Conservation (phyloP, 2,888 invertebrate species). For the Lepetodrilus schrolli region DNA sequence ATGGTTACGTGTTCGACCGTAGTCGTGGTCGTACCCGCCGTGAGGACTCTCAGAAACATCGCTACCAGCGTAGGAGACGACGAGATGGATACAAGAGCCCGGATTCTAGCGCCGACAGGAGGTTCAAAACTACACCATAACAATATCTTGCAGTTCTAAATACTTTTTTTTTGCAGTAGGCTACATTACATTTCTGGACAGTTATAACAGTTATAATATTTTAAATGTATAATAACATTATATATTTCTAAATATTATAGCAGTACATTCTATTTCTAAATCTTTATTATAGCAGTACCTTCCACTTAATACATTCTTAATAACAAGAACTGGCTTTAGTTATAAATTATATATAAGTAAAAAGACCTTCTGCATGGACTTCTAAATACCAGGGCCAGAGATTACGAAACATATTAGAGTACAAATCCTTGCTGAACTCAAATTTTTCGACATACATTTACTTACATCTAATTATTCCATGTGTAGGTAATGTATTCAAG, state of each 20-base stretch:
- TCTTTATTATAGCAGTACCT: too few species aligned
- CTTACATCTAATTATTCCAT: too few species aligned
- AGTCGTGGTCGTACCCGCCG: slow-evolving; percentile 1
- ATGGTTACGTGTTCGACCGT: neutral
- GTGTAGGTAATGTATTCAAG: too few species aligned
- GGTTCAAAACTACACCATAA: neutral
- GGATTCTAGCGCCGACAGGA: neutral
- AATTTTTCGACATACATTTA: too few species aligned
- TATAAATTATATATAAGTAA: too few species aligned
- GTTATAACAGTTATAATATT: neutral
- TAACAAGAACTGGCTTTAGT: too few species aligned
- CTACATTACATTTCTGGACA: neutral
- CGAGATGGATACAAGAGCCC: neutral
- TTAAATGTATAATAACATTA: neutral
- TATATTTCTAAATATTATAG: neutral
- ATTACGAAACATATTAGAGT: too few species aligned
- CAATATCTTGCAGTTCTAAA: neutral
- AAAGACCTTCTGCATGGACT: too few species aligned
- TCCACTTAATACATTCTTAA: too few species aligned
- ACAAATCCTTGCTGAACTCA: too few species aligned
- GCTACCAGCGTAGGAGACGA: neutral
- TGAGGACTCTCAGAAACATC: slow-evolving; percentile 1
- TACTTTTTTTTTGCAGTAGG: neutral
- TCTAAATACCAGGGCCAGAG: too few species aligned
- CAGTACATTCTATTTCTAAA: too few species aligned